Conservation (phyloP, 2,113 vertebrate genomes). For the Chascanopsetta lugubris region DNA sequence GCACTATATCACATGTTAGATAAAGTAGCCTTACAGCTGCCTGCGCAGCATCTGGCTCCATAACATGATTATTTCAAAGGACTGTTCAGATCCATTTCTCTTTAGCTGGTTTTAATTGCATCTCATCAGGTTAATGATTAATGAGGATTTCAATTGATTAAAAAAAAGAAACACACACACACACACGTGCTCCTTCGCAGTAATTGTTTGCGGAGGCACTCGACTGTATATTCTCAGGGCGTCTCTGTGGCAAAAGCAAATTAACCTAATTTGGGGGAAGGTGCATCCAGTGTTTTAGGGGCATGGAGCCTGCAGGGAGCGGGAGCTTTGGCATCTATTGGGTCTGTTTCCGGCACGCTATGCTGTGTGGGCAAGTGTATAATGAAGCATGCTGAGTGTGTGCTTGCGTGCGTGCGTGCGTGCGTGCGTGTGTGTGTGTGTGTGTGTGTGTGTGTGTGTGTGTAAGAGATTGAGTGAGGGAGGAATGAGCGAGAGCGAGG, state of each 20-base stretch:
- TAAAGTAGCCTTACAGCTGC: not conserved
- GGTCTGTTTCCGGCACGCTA: conserved; percentile 79
- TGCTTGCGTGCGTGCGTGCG: conserved; percentile 62
- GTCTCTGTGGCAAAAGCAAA: conserved; percentile 54
- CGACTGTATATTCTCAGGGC: conserved; percentile 45
- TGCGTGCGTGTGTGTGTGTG: conserved; percentile 49
- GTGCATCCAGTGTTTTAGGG: conserved; percentile 71
- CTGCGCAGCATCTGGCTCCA: not conserved
- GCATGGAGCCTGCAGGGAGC: conserved; percentile 68
- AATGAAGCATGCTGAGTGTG: conserved; percentile 74
- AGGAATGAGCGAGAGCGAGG: conserved; percentile 33
- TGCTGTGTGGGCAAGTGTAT: conserved; percentile 78
- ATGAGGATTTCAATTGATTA: conserved; percentile 3
- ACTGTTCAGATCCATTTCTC: conserved; percentile 24
- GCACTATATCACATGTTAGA: not conserved
- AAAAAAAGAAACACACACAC: conserved; percentile 6
- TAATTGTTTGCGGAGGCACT: conserved; percentile 28
- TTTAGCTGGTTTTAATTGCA: conserved; percentile 17
- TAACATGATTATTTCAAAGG: not conserved
- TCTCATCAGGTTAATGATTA: conserved; percentile 21
- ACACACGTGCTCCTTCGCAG: conserved; percentile 14
- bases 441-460: conserved; percentile 47
- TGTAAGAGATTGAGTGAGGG: conserved; percentile 4
- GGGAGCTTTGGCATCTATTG: conserved; percentile 70
- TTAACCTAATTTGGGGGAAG: conserved; percentile 73